phyloP scores from a whole-genome alignment of 2,797 vertebrate genomes.

The Lagorchestes hirsutus region DNA sequence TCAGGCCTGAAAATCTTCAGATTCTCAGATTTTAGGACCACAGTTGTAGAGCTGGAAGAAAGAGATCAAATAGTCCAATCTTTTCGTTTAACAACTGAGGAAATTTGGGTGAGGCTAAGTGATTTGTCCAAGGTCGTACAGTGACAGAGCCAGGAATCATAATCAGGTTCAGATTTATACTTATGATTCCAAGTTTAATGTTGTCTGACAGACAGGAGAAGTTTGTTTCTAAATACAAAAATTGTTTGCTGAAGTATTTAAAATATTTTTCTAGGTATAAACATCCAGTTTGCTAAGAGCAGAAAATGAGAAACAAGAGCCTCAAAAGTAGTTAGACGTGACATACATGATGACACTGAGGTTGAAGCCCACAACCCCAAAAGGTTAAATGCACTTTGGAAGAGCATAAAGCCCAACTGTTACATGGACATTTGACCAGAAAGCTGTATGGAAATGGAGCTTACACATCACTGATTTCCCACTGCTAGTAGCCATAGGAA shows the following conservation, averaged over 20 bases:
- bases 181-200: not conserved
- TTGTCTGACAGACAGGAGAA: not conserved
- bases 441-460: not conserved
- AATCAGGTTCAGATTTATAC: not conserved
- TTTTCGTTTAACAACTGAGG: not conserved
- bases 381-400: not conserved
- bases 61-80: not conserved
- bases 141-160: not conserved
- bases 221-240: not conserved
- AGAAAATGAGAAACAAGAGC: not conserved
- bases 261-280: not conserved
- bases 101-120: not conserved
- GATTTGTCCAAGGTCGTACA: not conserved
- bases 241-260: not conserved
- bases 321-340: not conserved
- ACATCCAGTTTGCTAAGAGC: not conserved
- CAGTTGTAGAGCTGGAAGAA: not conserved
- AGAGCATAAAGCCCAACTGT: not conserved
- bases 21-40: not conserved
- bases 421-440: not conserved
- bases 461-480: not conserved
- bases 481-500: not conserved
- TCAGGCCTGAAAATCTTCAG: not conserved
- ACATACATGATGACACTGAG: not conserved
- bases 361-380: not conserved